Conservation (phyloP, 2,113 vertebrate genomes). For the Lates calcarifer region DNA sequence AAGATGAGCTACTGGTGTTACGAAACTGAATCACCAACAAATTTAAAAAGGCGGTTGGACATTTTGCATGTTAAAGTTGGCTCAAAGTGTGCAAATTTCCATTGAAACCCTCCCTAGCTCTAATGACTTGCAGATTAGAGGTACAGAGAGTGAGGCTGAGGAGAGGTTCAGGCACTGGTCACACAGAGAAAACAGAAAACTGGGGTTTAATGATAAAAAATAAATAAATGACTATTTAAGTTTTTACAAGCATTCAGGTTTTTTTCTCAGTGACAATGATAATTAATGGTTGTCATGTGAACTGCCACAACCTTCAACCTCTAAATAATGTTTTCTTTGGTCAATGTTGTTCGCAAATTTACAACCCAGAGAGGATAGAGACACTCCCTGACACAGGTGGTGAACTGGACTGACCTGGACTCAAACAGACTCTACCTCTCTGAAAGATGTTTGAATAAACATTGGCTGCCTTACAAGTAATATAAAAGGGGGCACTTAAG, state of each 20-base stretch:
- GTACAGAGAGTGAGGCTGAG: slow-evolving; percentile 1
- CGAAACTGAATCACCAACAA: slow-evolving; percentile 25
- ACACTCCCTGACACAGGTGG: slow-evolving; percentile 52
- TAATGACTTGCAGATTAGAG: slow-evolving; percentile 49
- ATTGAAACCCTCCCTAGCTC: slow-evolving; percentile 20
- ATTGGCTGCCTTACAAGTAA: slow-evolving; percentile 7
- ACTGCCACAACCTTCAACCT: slow-evolving; percentile 33
- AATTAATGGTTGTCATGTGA: slow-evolving; percentile 35
- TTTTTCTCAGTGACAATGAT: not conserved
- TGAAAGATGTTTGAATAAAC: slow-evolving; percentile 31
- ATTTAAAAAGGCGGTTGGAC: not conserved
- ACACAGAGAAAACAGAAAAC: slow-evolving; percentile 7
- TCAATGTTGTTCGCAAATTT: slow-evolving; percentile 36
- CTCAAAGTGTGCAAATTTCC: not conserved
- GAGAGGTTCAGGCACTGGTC: slow-evolving; percentile 33
- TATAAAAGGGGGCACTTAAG: not conserved
- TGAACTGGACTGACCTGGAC: slow-evolving; percentile 32
- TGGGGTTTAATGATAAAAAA: not conserved
- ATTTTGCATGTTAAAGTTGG: slow-evolving; percentile 51
- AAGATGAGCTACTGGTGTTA: slow-evolving; percentile 32
- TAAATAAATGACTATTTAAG: not conserved
- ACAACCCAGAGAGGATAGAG: slow-evolving; percentile 12
- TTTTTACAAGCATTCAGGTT: not conserved
- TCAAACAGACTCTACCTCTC: slow-evolving; percentile 19
- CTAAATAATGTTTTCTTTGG: slow-evolving; percentile 53